Evolutionary conservation across 1,140 invertebrate species (phyloP).

Genomic region (Nylanderia fulva): DNA sequence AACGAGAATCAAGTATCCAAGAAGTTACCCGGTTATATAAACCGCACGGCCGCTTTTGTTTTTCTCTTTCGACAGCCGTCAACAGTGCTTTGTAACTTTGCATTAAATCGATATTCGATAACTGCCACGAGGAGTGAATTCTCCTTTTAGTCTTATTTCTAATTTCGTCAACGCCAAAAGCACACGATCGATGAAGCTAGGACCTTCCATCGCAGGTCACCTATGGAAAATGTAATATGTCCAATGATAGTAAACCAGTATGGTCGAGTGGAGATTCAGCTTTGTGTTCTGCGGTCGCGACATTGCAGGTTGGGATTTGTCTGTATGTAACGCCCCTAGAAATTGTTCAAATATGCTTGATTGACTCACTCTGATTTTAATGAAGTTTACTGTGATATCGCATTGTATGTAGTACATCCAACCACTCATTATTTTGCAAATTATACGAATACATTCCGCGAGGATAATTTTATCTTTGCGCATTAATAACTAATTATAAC

Average conservation of each 20-base stretch:
- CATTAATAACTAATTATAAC: too few species aligned
- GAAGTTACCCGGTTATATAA: slow-evolving; percentile 53
- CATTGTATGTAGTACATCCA: neutral
- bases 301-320: slow-evolving; percentile 31
- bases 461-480: neutral
- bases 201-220: slow-evolving; percentile 42
- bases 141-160: slow-evolving; percentile 55
- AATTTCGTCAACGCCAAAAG: slow-evolving; percentile 64
- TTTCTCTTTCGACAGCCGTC: slow-evolving; percentile 35
- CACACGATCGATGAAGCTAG: slow-evolving; percentile 54
- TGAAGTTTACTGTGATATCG: slow-evolving; percentile 20
- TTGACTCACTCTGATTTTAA: slow-evolving; percentile 56
- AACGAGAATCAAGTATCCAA: slow-evolving; percentile 48
- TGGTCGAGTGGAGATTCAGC: slow-evolving; percentile 28
- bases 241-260: slow-evolving; percentile 47
- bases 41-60: slow-evolving; percentile 50
- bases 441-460: neutral
- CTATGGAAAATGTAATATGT: slow-evolving; percentile 62
- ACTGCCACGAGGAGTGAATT: neutral
- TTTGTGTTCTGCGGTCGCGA: slow-evolving; percentile 63
- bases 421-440: neutral
- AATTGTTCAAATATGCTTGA: slow-evolving; percentile 63
- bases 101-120: slow-evolving; percentile 66
- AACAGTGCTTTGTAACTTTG: slow-evolving; percentile 59
- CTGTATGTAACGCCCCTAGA: slow-evolving; percentile 62